Conservation (phyloP, 1,140 invertebrate genomes). For the Pentalonia nigronervosa region DNA sequence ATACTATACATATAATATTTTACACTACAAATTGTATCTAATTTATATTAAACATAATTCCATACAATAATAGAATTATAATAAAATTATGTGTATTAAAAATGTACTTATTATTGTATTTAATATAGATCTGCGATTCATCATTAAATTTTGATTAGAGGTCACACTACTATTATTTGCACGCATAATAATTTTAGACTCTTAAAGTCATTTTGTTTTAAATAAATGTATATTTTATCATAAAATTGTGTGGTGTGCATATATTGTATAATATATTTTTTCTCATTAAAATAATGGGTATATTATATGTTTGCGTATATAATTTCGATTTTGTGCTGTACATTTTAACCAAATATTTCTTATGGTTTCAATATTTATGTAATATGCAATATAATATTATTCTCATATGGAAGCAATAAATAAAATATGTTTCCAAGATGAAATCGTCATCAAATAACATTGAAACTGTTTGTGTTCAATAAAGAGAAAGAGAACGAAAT, state of each 20-base stretch:
- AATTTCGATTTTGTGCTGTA: not conserved
- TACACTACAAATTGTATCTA: no score
- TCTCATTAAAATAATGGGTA: not conserved
- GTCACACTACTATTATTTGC: not conserved
- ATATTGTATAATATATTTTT: not conserved
- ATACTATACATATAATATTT: no score
- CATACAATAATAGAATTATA: not conserved
- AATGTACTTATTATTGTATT: not conserved
- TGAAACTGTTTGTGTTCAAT: not conserved
- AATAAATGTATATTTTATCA: not conserved
- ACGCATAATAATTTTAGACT: not conserved
- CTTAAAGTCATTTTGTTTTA: not conserved
- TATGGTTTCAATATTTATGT: not conserved
- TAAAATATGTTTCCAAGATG: not conserved
- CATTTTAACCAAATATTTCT: not conserved
- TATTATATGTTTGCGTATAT: not conserved
- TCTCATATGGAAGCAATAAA: not conserved
- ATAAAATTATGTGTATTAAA: not conserved
- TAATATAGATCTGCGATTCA: not conserved
- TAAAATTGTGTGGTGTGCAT: not conserved
- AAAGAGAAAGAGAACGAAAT: not conserved
- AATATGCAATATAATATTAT: not conserved
- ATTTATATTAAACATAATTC: not conserved
- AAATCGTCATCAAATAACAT: not conserved
- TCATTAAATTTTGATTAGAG: not conserved